Evolutionary conservation across 2,113 vertebrate genomes (phyloP).

Genomic region (Glaucomys volans): DNA sequence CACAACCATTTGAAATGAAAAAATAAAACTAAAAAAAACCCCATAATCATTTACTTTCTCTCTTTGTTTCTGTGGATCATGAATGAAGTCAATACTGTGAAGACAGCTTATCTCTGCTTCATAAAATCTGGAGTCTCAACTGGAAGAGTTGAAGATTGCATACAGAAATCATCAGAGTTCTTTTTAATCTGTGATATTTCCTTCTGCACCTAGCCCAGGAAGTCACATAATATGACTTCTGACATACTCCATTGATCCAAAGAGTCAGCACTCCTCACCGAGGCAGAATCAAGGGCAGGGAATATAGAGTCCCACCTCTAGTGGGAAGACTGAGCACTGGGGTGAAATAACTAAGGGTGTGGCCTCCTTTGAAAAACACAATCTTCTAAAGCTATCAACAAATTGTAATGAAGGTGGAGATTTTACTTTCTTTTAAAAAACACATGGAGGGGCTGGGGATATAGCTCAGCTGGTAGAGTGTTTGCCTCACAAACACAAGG

Average conservation of each 20-base stretch:
- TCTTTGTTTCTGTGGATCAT: neutral
- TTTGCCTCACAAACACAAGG: too few relatives aligned
- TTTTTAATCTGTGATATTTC: neutral
- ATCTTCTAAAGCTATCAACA: neutral
- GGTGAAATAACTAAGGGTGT: too few relatives aligned
- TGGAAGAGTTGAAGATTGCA: neutral
- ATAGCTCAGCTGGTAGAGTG: too few relatives aligned
- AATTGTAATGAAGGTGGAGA: neutral
- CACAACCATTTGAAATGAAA: neutral
- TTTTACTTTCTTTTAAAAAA: neutral
- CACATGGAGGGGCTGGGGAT: neutral
- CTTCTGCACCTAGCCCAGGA: neutral
- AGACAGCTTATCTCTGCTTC: neutral
- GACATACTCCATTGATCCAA: too few relatives aligned
- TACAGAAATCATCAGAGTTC: neutral
- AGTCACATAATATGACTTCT: neutral
- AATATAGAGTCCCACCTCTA: neutral
- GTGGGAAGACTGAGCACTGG: neutral
- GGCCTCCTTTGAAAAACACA: neutral
- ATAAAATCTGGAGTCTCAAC: neutral
- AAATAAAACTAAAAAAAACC: too few relatives aligned
- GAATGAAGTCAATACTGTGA: neutral
- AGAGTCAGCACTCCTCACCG: neutral
- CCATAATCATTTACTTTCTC: neutral
- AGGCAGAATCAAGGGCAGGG: neutral